These are phyloP conservation scores for Ennomos fuscantarius DNA, from an alignment of 2,888 invertebrate genomes.

Conservation along the genomic window DNA sequence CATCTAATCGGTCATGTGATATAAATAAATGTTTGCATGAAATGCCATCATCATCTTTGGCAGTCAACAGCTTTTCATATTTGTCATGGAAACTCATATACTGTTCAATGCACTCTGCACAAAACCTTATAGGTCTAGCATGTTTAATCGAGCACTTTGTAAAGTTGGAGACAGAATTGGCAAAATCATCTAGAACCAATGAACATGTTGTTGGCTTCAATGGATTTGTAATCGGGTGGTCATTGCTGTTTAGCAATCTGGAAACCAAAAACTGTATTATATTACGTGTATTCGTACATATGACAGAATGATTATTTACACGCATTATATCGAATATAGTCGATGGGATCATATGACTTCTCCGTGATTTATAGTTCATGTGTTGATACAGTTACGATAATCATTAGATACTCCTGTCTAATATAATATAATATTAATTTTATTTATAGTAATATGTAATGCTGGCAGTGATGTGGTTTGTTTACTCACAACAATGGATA, in stretches of 20 bases:
- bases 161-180: slow-evolving; percentile 83
- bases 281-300: no score
- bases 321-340: no score
- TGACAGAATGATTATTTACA: no score
- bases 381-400: no score
- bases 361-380: no score
- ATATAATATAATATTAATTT: no score
- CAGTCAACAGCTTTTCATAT: slow-evolving; percentile 78
- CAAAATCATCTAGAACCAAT: slow-evolving; percentile 72
- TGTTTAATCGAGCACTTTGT: slow-evolving; percentile 85
- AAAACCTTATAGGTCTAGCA: slow-evolving; percentile 86
- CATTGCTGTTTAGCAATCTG: slow-evolving; percentile 5
- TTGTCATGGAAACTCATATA: slow-evolving; percentile 80
- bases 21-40: slow-evolving; percentile 85
- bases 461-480: no score
- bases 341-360: no score
- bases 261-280: neutral
- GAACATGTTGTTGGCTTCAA: slow-evolving; percentile 55
- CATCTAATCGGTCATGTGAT: slow-evolving; percentile 87
- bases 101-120: slow-evolving; percentile 83
- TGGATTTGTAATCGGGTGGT: neutral
- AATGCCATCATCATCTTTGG: slow-evolving; percentile 72
- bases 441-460: no score
- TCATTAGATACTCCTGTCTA: slow-evolving; percentile 6
- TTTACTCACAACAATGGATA: slow-evolving; percentile 11